Evolutionary conservation across 2,797 vertebrate genomes (phyloP), one percentile per base, ranked within the genome.

Genomic region (Karalla daura): DNA sequence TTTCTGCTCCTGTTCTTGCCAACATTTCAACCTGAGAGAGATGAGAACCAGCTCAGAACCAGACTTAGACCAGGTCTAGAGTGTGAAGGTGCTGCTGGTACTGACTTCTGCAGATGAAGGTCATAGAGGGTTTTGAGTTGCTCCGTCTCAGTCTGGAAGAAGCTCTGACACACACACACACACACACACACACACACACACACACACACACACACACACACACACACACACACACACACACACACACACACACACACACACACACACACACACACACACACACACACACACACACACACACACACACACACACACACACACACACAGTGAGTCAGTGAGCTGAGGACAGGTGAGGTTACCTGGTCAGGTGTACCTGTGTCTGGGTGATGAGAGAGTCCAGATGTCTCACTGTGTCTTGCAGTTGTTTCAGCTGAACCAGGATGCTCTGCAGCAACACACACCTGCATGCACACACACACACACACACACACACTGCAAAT

Each of bases 51-150:
- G 28, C 10, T 30, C 10, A 30, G n/a, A 30, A 30, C 28, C 18
- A 21, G 53, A 30, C 28, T 37, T n/a, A 37, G 35, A 53, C 2
- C 8, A 11, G 25, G 13, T 37, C 20, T n/a, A n/a, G n/a, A n/a
- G n/a, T n/a, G n/a, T n/a, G n/a, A n/a, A n/a, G n/a, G n/a, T n/a
- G n/a, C n/a, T n/a, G n/a, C n/a, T n/a, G n/a, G 28, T 17, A 68
- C 43, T 67, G 33, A 98, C 97, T 94, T 95, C 63, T 88, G 78
- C 40, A 88, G 86, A 66, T 95, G 93, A 37, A 75, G 44, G 2
- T 90, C 83, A 63, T 92, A 96, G 86, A 97, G 96, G 2, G 86
- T 85, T 8, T 75, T 79, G 56, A 97, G 77, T 32, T 90, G 89
- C 63, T 88, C 58, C 3, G 90, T 86, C 70, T 96, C 93, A 0